Percentiles rank a stretch among this genome's conserved stretches.
These are phyloP conservation scores for Dendrocopos noguchii DNA, from an alignment of 2,113 vertebrate genomes.

Conservation along the genomic window DNA sequence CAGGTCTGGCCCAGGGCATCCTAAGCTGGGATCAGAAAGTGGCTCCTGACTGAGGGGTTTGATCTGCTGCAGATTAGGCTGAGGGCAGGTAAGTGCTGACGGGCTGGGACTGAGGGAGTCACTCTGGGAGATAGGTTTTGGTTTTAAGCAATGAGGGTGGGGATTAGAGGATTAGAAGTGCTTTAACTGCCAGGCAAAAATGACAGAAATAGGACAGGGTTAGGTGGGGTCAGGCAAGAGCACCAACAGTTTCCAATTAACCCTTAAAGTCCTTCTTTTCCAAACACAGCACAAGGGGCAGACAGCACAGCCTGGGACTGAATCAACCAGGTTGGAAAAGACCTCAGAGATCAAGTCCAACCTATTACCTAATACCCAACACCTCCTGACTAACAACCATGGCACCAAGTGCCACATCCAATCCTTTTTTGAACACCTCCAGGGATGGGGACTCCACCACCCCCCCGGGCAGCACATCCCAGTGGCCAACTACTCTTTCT, in stretches of 20 bases:
- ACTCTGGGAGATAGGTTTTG: not conserved
- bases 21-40: not conserved
- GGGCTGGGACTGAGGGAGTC: not conserved
- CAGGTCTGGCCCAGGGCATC: not conserved
- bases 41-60: not conserved
- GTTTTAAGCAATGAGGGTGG: not conserved
- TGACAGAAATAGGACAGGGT: conserved; percentile 43
- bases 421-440: too few relatives aligned
- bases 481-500: too few relatives aligned
- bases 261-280: not conserved
- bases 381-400: too few relatives aligned
- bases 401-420: too few relatives aligned
- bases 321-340: too few relatives aligned
- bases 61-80: not conserved
- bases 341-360: too few relatives aligned
- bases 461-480: too few relatives aligned
- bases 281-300: not conserved
- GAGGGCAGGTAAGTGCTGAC: not conserved
- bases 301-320: not conserved
- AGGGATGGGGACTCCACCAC: too few relatives aligned
- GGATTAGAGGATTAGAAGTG: conserved; percentile 60
- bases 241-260: not conserved
- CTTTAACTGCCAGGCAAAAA: conserved; percentile 35
- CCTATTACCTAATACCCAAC: too few relatives aligned
- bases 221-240: conserved; percentile 14